Conservation (phyloP, 2,888 invertebrate genomes). For the Epinotia demarniana region DNA sequence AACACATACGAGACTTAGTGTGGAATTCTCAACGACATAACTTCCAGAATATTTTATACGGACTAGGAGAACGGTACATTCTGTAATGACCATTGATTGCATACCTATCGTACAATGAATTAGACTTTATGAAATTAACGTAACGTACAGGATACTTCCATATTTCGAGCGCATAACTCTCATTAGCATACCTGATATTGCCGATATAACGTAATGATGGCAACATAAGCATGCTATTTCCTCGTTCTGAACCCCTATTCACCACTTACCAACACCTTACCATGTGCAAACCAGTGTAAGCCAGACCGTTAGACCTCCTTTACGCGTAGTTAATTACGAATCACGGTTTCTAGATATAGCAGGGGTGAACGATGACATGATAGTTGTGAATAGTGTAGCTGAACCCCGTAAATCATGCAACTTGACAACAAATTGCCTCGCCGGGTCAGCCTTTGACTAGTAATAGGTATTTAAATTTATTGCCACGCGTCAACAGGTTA, state of each 20-base stretch:
- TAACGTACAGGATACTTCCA: conserved; percentile 11
- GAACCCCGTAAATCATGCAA: conserved; percentile 33
- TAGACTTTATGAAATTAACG: conserved; percentile 13
- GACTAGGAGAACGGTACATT: no score
- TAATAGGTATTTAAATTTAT: conserved; percentile 41
- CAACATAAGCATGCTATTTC: conserved; percentile 30
- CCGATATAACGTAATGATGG: conserved; percentile 33
- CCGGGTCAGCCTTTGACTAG: conserved; percentile 37
- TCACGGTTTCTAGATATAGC: neutral
- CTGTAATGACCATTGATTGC: no score
- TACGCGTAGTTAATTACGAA: neutral
- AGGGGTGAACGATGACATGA: neutral
- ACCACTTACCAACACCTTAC: neutral
- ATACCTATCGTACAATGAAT: neutral
- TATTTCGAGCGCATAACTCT: conserved; percentile 6
- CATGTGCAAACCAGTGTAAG: neutral
- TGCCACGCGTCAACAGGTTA: conserved; percentile 29
- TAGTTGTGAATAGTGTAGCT: neutral
- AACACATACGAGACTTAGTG: no score
- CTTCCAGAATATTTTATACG: no score
- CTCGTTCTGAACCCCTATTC: conserved; percentile 11
- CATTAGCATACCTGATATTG: conserved; percentile 32
- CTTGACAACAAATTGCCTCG: conserved; percentile 37
- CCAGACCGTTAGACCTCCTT: neutral
- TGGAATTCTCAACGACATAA: no score